Conservation (phyloP, 2,113 vertebrate species). For the Pandion haliaetus region DNA sequence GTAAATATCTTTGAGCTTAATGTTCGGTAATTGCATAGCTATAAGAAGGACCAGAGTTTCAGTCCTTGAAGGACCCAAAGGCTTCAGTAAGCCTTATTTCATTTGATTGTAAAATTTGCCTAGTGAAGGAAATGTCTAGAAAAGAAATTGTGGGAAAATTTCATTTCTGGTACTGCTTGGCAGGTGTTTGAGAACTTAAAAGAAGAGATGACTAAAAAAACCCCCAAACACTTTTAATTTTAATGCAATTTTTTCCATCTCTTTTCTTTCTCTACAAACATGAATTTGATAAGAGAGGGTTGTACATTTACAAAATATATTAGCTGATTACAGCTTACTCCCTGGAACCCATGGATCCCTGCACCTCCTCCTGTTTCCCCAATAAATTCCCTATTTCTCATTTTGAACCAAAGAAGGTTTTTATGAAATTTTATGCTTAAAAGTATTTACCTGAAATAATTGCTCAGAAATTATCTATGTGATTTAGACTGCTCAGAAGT, state of each 20-base stretch:
- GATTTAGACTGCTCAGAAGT: background rate
- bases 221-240: background rate
- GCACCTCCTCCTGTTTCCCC: background rate
- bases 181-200: background rate
- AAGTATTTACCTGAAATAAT: background rate
- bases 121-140: background rate
- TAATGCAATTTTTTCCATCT: background rate
- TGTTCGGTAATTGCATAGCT: background rate
- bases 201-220: background rate
- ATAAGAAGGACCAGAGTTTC: background rate
- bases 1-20: background rate
- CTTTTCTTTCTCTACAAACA: background rate
- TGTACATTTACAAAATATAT: background rate
- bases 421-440: background rate
- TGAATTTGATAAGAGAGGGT: background rate
- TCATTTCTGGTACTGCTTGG: background rate
- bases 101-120: background rate
- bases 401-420: background rate
- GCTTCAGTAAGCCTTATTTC: background rate
- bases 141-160: background rate
- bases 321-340: background rate
- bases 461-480: background rate
- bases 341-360: background rate
- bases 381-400: background rate
- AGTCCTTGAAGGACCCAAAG: too few relatives aligned